phyloP scores from a whole-genome alignment of 2,113 vertebrate species.

The Pionites leucogaster region DNA sequence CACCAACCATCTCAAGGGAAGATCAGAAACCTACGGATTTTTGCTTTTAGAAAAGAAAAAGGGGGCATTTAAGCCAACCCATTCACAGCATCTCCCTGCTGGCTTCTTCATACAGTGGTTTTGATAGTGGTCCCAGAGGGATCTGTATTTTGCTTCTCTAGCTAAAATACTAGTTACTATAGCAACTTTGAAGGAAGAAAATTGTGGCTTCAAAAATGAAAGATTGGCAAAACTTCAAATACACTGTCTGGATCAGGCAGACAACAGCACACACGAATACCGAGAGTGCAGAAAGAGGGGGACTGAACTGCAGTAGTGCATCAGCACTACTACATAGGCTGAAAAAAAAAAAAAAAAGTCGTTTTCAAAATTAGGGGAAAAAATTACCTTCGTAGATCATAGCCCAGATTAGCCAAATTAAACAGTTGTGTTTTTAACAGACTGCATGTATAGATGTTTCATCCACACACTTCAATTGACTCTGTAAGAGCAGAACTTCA shows the following conservation, averaged over 20 bases:
- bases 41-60: conserved; percentile 71
- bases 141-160: conserved; percentile 70
- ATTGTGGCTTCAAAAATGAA: conserved; percentile 57
- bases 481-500: conserved; percentile 84
- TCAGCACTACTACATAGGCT: conserved; percentile 6
- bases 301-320: conserved; percentile 41
- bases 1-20: conserved; percentile 73
- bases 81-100: conserved; percentile 72
- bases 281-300: conserved; percentile 25
- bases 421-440: conserved; percentile 78
- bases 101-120: conserved; percentile 78
- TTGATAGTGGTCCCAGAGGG: conserved; percentile 79
- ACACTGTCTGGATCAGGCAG: conserved; percentile 66
- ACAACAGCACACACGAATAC: conserved; percentile 19
- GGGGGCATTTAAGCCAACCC: conserved; percentile 68
- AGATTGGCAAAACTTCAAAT: conserved; percentile 68
- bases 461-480: conserved; percentile 86
- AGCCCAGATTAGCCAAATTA: conserved; percentile 73
- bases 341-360: conserved; percentile 7
- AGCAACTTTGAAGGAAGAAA: conserved; percentile 64
- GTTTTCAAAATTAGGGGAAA: conserved; percentile 31
- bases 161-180: conserved; percentile 74
- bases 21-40: conserved; percentile 69
- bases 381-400: conserved; percentile 51
- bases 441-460: conserved; percentile 94